Evolutionary conservation across 2,888 invertebrate species (phyloP).

Genomic region (Mimumesa dahlbomi): DNA sequence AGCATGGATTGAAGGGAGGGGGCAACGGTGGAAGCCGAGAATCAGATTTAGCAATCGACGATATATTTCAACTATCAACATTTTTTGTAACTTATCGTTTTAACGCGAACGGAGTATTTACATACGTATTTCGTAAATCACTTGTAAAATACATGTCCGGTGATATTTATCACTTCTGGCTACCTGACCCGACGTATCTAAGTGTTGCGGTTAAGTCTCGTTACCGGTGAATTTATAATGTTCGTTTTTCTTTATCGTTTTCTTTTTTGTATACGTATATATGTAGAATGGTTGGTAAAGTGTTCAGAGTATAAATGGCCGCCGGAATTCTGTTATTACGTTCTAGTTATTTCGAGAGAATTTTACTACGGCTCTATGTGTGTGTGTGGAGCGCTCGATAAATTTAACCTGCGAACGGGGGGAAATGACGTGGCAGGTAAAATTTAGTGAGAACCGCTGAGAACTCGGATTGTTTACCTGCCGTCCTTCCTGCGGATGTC

Average conservation of each 20-base stretch:
- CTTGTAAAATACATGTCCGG: constrained; percentile 30
- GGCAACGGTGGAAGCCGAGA: constrained; percentile 15
- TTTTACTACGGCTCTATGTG: no score
- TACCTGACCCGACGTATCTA: no score
- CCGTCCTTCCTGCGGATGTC: constrained; percentile 60
- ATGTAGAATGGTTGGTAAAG: no score
- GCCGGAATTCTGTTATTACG: no score
- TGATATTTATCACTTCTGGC: no score
- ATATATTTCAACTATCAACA: constrained; percentile 48
- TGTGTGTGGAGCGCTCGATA: background rate
- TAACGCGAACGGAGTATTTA: constrained; percentile 31
- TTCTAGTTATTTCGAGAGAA: no score
- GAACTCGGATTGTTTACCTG: constrained; percentile 58
- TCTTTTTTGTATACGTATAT: no score
- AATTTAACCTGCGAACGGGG: constrained; percentile 10
- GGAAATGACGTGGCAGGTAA: constrained; percentile 28
- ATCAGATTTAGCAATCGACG: constrained; percentile 47
- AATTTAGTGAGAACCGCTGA: constrained; percentile 54
- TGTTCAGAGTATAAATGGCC: no score
- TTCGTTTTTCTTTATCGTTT: no score
- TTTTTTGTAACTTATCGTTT: constrained; percentile 49
- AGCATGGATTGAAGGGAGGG: background rate
- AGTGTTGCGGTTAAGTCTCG: no score
- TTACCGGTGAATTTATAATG: no score
- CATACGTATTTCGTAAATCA: constrained; percentile 48